A percentile compares a stretch with the other conserved stretches of the same genome.
Conservation (phyloP, 37 sponge, comb jelly and placozoan species). For the Amphimedon queenslandica region DNA sequence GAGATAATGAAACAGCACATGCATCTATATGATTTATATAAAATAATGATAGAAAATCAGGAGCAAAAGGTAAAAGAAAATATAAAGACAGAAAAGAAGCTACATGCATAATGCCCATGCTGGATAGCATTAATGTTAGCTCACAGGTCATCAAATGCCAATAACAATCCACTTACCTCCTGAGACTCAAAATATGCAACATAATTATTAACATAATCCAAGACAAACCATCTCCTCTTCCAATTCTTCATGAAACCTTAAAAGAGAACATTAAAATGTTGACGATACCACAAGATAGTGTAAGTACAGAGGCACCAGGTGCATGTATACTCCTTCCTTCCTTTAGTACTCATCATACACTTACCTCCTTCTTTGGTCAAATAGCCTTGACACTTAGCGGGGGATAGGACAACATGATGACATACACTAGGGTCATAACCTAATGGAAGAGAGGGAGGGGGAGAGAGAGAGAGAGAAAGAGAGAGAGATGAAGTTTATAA, state of each 20-base stretch:
- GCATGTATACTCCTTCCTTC: not conserved
- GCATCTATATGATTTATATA: too few species aligned
- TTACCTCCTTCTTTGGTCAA: slow-evolving; percentile 75
- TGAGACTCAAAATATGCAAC: slow-evolving; percentile 75
- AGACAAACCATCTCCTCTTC: slow-evolving; percentile 83
- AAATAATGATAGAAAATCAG: not conserved
- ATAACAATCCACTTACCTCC: slow-evolving; percentile 33
- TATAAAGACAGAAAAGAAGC: not conserved
- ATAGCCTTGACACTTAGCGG: slow-evolving; percentile 48
- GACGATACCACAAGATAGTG: too few species aligned
- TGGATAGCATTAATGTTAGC: not conserved
- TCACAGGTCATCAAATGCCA: not conserved
- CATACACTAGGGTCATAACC: slow-evolving; percentile 51
- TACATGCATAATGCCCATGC: not conserved
- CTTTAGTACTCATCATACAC: not conserved
- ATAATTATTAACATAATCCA: slow-evolving; percentile 65
- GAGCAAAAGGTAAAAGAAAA: not conserved
- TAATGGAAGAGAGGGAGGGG: slow-evolving; percentile 7
- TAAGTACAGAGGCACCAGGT: not conserved
- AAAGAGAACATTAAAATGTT: too few species aligned
- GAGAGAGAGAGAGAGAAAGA: slow-evolving; percentile 8
- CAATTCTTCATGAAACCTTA: slow-evolving; percentile 60
- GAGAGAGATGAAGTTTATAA: not conserved
- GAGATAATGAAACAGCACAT: too few species aligned
- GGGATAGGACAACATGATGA: slow-evolving; percentile 41